Conservation (phyloP, 2,113 vertebrate genomes). For the Eurypyga helias region DNA sequence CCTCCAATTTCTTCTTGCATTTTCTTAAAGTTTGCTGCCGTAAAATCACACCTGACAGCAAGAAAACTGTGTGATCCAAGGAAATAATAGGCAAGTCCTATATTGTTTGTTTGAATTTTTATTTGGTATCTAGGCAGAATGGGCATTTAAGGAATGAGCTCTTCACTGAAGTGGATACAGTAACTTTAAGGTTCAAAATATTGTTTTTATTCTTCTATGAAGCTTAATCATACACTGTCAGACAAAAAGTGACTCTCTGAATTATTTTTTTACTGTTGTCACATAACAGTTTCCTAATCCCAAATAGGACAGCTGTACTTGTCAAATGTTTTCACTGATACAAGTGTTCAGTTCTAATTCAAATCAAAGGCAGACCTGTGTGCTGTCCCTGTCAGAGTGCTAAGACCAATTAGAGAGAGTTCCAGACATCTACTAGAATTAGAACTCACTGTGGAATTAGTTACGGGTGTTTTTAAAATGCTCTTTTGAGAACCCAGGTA, state of each 20-base stretch:
- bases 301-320: constrained; percentile 14
- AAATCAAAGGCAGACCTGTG: constrained; percentile 23
- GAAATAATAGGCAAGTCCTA: neutral
- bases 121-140: neutral
- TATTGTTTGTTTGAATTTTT: neutral
- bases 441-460: neutral
- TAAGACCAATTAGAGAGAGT: constrained; percentile 36
- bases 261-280: constrained; percentile 21
- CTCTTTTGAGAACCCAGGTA: neutral
- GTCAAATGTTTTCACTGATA: constrained; percentile 26
- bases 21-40: neutral
- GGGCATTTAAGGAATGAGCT: neutral
- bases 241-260: neutral
- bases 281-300: constrained; percentile 17
- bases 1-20: neutral
- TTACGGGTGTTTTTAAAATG: neutral
- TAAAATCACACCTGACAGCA: neutral
- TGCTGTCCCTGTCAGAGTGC: constrained; percentile 13
- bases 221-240: neutral
- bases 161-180: neutral
- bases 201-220: neutral
- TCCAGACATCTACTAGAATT: neutral
- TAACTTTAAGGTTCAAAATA: neutral
- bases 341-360: constrained; percentile 3
- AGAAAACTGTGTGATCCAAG: neutral